Conservation (phyloP, 2,797 vertebrate genomes). For the Cirrhinus mrigala region DNA sequence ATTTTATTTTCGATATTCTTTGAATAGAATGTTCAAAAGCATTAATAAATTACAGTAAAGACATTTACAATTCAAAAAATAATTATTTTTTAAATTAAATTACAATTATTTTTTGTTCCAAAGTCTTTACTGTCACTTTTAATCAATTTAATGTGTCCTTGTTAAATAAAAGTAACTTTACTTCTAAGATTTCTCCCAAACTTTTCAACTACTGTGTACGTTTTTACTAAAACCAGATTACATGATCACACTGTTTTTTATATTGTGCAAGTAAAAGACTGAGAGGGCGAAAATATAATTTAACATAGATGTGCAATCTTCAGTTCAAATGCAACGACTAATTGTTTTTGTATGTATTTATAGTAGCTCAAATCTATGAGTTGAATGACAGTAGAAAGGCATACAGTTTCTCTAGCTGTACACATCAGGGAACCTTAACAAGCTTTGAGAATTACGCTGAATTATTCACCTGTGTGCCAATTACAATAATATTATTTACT, state of each 20-base stretch:
- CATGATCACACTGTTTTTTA: background rate
- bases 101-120: too few relatives aligned
- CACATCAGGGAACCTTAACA: slow-evolving; percentile 75
- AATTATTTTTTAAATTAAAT: too few relatives aligned
- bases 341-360: slow-evolving; percentile 48
- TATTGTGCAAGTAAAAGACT: background rate
- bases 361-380: slow-evolving; percentile 28
- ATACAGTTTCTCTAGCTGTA: slow-evolving; percentile 54
- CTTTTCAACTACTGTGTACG: background rate
- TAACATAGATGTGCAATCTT: background rate
- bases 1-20: background rate
- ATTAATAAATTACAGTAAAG: too few relatives aligned
- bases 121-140: too few relatives aligned
- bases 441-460: slow-evolving; percentile 70
- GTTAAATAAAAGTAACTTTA: too few relatives aligned
- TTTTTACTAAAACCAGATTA: background rate
- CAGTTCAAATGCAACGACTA: slow-evolving; percentile 8
- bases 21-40: background rate
- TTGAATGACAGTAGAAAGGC: slow-evolving; percentile 44
- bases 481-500: slow-evolving; percentile 79
- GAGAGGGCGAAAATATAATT: background rate
- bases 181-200: too few relatives aligned
- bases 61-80: too few relatives aligned
- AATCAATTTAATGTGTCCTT: too few relatives aligned
- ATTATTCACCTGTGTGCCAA: slow-evolving; percentile 73